Conservation (phyloP, 1,140 invertebrate genomes). For the Camponotus vicinus region DNA sequence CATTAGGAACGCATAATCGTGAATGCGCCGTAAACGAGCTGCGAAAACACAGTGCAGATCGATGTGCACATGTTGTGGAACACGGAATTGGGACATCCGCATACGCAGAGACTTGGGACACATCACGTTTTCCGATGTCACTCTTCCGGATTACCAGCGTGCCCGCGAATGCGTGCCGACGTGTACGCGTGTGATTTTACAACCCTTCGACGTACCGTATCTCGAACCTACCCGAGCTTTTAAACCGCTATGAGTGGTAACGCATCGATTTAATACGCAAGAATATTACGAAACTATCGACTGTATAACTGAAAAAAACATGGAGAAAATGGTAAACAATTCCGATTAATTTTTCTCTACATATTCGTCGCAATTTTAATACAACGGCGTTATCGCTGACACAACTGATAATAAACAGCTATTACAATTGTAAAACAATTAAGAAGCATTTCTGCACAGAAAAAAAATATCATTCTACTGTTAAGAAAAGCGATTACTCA, state of each 20-base stretch:
- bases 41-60: conserved; percentile 23
- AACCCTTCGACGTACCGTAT: conserved; percentile 52
- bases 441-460: background rate
- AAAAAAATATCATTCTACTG: too few species aligned
- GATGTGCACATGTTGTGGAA: conserved; percentile 3
- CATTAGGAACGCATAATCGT: conserved; percentile 44
- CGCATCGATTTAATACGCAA: conserved; percentile 52
- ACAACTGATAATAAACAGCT: background rate
- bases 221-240: conserved; percentile 49
- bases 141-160: conserved; percentile 60
- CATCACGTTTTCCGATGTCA: conserved; percentile 50
- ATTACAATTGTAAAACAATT: background rate
- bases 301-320: conserved; percentile 8
- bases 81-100: conserved; percentile 40
- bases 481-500: too few species aligned
- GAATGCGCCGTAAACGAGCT: background rate
- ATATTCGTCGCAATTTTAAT: background rate
- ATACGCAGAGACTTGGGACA: background rate
- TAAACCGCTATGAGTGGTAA: conserved; percentile 52
- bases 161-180: background rate
- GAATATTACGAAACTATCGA: conserved; percentile 44
- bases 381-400: background rate
- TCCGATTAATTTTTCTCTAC: conserved; percentile 7
- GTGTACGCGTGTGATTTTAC: conserved; percentile 54
- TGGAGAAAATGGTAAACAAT: conserved; percentile 24